These are phyloP conservation scores for Typhlomys cinereus DNA, from an alignment of 2,113 vertebrate genomes.

Conservation along the genomic window DNA sequence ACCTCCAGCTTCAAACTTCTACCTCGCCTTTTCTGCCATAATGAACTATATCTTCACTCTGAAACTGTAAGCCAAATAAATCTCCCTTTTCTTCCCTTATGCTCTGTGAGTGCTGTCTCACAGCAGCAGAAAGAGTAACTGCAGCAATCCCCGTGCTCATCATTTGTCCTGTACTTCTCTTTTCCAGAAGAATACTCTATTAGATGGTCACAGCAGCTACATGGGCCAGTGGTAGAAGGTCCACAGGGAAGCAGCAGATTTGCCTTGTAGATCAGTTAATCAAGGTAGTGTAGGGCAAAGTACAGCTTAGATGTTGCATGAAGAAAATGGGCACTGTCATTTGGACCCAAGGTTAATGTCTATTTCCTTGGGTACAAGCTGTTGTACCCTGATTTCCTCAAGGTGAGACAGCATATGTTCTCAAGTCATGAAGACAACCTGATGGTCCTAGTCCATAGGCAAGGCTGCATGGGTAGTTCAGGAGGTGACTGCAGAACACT, in stretches of 20 bases:
- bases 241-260: background rate
- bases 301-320: background rate
- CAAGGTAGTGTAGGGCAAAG: background rate
- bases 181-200: background rate
- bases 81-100: too few relatives aligned
- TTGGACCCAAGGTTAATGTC: background rate
- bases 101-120: too few relatives aligned
- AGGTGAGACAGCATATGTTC: background rate
- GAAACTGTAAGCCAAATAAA: too few relatives aligned
- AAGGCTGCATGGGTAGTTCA: background rate
- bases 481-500: background rate
- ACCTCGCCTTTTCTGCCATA: too few relatives aligned
- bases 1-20: too few relatives aligned
- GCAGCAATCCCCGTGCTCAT: background rate
- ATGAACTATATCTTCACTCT: too few relatives aligned
- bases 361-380: background rate
- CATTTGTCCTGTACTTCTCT: background rate
- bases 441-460: background rate
- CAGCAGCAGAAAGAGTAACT: too few relatives aligned
- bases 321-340: background rate
- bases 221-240: too few relatives aligned
- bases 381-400: background rate
- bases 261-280: background rate
- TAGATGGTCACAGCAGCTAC: fast-evolving
- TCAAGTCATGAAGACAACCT: background rate